A percentile compares a stretch with the other conserved stretches of the same genome.
phyloP scores from a whole-genome alignment of 2,888 invertebrate genomes.

The Chesias legatella region DNA sequence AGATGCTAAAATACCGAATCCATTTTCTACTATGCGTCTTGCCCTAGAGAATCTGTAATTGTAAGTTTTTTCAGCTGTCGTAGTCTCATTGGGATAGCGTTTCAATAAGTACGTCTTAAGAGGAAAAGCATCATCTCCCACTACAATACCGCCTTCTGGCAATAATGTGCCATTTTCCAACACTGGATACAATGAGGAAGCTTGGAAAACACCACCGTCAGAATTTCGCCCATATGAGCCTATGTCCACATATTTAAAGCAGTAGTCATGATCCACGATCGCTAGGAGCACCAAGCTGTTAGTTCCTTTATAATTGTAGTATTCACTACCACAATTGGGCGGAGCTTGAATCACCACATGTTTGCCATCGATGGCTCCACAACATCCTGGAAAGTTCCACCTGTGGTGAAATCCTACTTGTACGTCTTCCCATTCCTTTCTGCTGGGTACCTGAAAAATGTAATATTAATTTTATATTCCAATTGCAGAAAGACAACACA shows the following conservation, averaged over 20 bases:
- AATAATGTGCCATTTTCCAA: slow-evolving; percentile 20
- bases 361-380: too few species aligned
- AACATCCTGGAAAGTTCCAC: slow-evolving; percentile 34
- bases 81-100: slow-evolving; percentile 11
- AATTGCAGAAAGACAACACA: slow-evolving; percentile 22
- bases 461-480: slow-evolving; percentile 20
- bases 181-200: slow-evolving; percentile 18
- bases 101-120: slow-evolving; percentile 12
- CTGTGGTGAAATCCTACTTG: slow-evolving; percentile 27
- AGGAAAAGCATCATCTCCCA: slow-evolving; percentile 17
- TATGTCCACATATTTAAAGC: slow-evolving; percentile 28
- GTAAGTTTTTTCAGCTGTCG: slow-evolving; percentile 14
- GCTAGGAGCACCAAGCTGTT: slow-evolving; percentile 33
- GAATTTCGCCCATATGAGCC: slow-evolving; percentile 21
- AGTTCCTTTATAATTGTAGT: slow-evolving; percentile 34
- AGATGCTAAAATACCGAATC: slow-evolving; percentile 17
- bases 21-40: slow-evolving; percentile 14
- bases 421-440: slow-evolving; percentile 29
- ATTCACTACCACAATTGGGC: slow-evolving; percentile 30
- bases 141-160: slow-evolving; percentile 16
- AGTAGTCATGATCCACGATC: slow-evolving; percentile 35
- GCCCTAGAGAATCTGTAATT: slow-evolving; percentile 17
- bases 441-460: slow-evolving; percentile 26
- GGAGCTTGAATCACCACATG: slow-evolving; percentile 31
- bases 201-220: slow-evolving; percentile 22